Percentiles rank a stretch among this genome's conserved stretches.
Conservation (phyloP, 2,797 vertebrate species). For the Calcarius lapponicus region DNA sequence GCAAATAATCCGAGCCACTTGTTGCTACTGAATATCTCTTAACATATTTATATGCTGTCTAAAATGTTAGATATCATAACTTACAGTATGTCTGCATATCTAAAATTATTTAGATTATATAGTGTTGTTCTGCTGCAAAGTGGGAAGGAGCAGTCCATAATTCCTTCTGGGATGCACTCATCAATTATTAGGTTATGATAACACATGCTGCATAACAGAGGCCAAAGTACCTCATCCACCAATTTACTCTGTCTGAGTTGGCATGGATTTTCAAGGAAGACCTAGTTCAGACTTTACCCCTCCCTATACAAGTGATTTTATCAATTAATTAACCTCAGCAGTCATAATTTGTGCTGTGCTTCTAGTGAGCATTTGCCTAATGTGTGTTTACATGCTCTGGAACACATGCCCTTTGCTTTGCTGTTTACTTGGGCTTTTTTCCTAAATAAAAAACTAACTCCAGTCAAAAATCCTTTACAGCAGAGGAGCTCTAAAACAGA, state of each 20-base stretch:
- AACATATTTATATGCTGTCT: background rate
- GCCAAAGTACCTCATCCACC: background rate
- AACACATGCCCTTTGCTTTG: background rate
- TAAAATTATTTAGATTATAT: background rate
- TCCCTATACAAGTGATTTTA: background rate
- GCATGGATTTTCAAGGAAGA: background rate
- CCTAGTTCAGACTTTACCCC: background rate
- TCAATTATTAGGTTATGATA: background rate
- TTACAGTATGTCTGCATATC: background rate
- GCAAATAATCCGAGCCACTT: background rate
- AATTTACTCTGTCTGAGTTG: background rate
- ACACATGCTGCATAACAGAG: background rate
- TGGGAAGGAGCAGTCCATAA: background rate
- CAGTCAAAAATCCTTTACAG: background rate
- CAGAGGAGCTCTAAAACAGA: background rate
- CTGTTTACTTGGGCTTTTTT: background rate
- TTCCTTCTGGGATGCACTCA: background rate
- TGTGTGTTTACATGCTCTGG: background rate
- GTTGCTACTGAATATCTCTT: background rate
- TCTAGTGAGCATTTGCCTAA: background rate
- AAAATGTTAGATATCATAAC: background rate
- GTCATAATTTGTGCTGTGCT: background rate
- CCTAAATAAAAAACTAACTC: background rate
- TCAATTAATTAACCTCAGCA: slow-evolving; percentile 1
- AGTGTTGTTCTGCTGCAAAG: background rate